Evolutionary conservation across 1,140 invertebrate genomes (phyloP).

Genomic region (Scaptomyza pallida): DNA sequence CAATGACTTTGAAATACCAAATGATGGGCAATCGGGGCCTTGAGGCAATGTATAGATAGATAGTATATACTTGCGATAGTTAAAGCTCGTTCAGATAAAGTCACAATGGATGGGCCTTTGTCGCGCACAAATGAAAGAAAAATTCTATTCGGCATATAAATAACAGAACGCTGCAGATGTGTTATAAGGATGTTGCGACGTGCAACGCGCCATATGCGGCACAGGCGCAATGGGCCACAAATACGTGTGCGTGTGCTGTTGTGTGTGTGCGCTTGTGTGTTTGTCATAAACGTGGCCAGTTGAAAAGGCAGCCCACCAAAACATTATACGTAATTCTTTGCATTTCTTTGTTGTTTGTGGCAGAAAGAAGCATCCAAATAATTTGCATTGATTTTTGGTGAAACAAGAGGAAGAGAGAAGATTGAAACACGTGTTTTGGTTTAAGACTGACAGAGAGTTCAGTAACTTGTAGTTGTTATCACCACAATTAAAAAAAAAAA

Average conservation of each 20-base stretch:
- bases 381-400: slow-evolving; percentile 5
- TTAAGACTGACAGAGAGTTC: not conserved
- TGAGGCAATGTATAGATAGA: too few relatives aligned
- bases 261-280: too few relatives aligned
- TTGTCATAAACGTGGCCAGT: not conserved
- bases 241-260: not conserved
- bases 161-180: slow-evolving; percentile 33
- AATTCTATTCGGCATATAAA: too few relatives aligned
- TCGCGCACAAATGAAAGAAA: slow-evolving; percentile 35
- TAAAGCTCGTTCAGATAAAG: not conserved
- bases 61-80: not conserved
- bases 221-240: slow-evolving; percentile 25
- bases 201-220: slow-evolving; percentile 35
- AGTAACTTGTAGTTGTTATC: not conserved
- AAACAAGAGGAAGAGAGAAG: too few relatives aligned
- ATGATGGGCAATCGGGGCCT: too few relatives aligned
- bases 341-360: slow-evolving; percentile 12
- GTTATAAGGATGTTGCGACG: slow-evolving; percentile 23
- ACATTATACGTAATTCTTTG: slow-evolving; percentile 29
- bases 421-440: not conserved
- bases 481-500: not conserved
- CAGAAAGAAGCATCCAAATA: slow-evolving; percentile 17
- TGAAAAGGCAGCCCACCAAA: not conserved
- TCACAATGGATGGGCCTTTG: slow-evolving; percentile 1
- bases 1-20: not conserved